These are phyloP conservation scores for Maniola jurtina DNA, from an alignment of 1,140 invertebrate genomes.

Conservation along the genomic window DNA sequence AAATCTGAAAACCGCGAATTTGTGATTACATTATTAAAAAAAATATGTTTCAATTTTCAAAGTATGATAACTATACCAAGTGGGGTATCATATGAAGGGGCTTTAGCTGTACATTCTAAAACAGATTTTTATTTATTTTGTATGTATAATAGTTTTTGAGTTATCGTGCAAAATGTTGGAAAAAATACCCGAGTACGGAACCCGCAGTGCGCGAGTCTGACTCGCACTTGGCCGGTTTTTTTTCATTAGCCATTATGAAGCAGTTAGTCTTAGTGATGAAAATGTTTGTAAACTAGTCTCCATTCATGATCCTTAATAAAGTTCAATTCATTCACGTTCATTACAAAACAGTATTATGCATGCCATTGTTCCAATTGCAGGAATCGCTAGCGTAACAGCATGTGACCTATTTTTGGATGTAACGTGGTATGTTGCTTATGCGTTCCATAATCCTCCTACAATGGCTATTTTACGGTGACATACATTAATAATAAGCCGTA, in stretches of 20 bases:
- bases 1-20: too few species aligned
- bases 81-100: too few species aligned
- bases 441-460: background rate
- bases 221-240: too few species aligned
- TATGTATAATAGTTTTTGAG: too few species aligned
- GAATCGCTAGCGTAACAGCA: conserved; percentile 32
- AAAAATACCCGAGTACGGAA: too few species aligned
- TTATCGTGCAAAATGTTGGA: too few species aligned
- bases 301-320: conserved; percentile 42
- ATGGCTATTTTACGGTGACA: conserved; percentile 2
- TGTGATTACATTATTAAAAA: too few species aligned
- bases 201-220: too few species aligned
- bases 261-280: background rate
- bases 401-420: conserved; percentile 33
- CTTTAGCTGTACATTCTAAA: too few species aligned
- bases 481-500: background rate
- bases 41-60: too few species aligned
- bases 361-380: conserved; percentile 27
- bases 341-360: conserved; percentile 27
- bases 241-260: background rate
- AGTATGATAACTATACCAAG: too few species aligned
- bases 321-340: conserved; percentile 45
- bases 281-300: conserved; percentile 2
- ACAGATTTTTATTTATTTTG: too few species aligned
- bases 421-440: conserved; percentile 4